Base-by-base conservation (phyloP, 2,888 invertebrate genomes). In the Drosophila quinaria region DNA sequence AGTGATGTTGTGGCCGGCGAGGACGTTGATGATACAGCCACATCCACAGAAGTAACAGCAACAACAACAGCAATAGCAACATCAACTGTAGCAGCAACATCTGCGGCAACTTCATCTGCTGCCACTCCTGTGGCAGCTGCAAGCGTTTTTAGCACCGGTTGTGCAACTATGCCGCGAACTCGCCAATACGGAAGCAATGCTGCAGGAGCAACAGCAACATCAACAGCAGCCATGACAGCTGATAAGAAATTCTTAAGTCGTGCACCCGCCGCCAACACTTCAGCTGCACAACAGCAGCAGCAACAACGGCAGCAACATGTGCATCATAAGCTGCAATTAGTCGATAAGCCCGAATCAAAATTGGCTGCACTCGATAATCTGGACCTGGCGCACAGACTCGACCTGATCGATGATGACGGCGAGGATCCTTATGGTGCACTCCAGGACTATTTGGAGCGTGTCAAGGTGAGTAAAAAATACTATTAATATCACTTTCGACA, bases 401-500 rank as follows among this genome's bases (percentile, higher is more conserved):
- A 90, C 65, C 74, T 88, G 62, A 80, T 91, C 51, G 89, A 84
- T 62, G 90, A 91, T n/a, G 91, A 92, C 55, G 87, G 87, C 31
- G 92, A 92, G 46, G 92, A 92, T 92, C 92, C 92, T 25, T 92
- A 92, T 62, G 86, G 88, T 47, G 91, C 89, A 22, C 76, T 92
- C 50, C 91, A 92, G 78, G 92, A 91, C 64, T 92, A 92, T 78
- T 74, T 92, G 74, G 92, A 92, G 77, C 91, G 91, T 63, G 92
- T 92, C 52, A 92, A 92, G 91, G 92, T 92, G 67, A 90, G 92
- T 87, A 13, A 35, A 13, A 13, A 35, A 5, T 35, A 13, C 13
- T 35, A 1, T 13, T 17, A 8, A 22, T n/a, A n/a, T n/a, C n/a
- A n/a, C n/a, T n/a, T n/a, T n/a, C n/a, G n/a, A n/a, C n/a, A n/a